Evolutionary conservation across 2,113 vertebrate genomes (phyloP).

Genomic region (Pagrus major): DNA sequence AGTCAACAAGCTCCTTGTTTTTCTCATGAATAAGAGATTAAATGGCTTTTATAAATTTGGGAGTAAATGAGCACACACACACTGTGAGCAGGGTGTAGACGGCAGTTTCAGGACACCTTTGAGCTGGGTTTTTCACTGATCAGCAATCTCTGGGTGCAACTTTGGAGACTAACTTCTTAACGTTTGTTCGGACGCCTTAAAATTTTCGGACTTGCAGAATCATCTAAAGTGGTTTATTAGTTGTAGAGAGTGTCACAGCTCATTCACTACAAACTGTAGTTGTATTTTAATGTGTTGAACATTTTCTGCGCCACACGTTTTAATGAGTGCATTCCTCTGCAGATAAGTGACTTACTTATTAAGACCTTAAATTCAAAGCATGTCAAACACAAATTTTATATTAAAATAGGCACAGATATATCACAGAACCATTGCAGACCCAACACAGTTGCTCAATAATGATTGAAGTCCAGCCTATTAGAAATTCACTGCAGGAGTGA

Average conservation of each 20-base stretch:
- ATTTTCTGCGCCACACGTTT: background rate
- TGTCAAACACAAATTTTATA: background rate
- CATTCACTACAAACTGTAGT: background rate
- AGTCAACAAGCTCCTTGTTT: slow-evolving; percentile 67
- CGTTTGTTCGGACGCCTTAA: slow-evolving; percentile 2
- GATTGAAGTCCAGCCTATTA: background rate
- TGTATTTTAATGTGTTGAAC: background rate
- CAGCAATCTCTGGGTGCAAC: slow-evolving; percentile 39
- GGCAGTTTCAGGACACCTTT: slow-evolving; percentile 50
- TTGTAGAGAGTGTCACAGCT: background rate
- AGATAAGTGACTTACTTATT: background rate
- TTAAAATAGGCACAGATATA: background rate
- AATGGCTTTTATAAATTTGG: slow-evolving; percentile 50
- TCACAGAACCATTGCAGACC: background rate
- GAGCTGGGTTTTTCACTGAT: slow-evolving; percentile 39
- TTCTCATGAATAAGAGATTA: slow-evolving; percentile 77
- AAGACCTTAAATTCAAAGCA: slow-evolving; percentile 3
- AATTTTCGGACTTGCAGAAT: background rate
- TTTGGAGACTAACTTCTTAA: slow-evolving; percentile 26
- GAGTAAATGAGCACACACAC: slow-evolving; percentile 34
- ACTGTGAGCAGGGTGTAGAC: slow-evolving; percentile 24
- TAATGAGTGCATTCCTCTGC: background rate
- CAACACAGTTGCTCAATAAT: background rate
- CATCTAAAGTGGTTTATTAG: background rate
- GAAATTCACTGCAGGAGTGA: background rate